Evolutionary conservation across 2,888 invertebrate species (phyloP).

Genomic region (Sceliomorpha sp.): DNA sequence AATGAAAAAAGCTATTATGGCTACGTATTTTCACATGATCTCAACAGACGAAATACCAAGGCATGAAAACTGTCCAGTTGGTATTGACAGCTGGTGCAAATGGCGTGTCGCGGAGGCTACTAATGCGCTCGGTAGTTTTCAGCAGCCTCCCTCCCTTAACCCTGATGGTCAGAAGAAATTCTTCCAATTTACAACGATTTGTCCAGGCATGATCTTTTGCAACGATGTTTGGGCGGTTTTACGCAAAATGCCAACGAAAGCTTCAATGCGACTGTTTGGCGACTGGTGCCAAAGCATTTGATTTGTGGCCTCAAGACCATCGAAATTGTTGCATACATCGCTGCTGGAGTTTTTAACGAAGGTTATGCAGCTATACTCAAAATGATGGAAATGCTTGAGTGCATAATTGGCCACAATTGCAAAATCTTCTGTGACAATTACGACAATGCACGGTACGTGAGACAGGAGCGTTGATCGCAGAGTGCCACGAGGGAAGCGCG

Average conservation of each 20-base stretch:
- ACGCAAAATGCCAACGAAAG: slow-evolving; percentile 68
- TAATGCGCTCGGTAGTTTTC: slow-evolving; percentile 38
- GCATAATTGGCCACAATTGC: slow-evolving; percentile 11
- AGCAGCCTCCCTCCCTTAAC: slow-evolving; percentile 24
- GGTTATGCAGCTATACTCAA: too few species aligned
- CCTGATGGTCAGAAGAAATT: too few species aligned
- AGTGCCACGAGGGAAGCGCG: slow-evolving; percentile 12
- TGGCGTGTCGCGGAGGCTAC: slow-evolving; percentile 27
- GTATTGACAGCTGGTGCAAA: slow-evolving; percentile 59
- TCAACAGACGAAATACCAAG: slow-evolving; percentile 54
- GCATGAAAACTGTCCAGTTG: slow-evolving; percentile 60
- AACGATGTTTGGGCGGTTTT: slow-evolving; percentile 62
- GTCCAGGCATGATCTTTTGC: slow-evolving; percentile 58
- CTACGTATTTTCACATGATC: slow-evolving; percentile 23
- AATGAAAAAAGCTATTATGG: slow-evolving; percentile 24
- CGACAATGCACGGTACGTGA: slow-evolving; percentile 3
- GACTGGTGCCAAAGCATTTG: slow-evolving; percentile 59
- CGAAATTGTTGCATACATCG: slow-evolving; percentile 53
- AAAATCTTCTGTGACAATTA: slow-evolving; percentile 4
- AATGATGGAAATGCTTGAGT: slow-evolving; percentile 4
- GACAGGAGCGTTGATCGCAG: slow-evolving; percentile 17
- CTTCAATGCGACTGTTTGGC: slow-evolving; percentile 67
- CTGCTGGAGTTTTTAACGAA: slow-evolving; percentile 48
- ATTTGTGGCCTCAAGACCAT: slow-evolving; percentile 43
- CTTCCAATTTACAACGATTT: slow-evolving; percentile 30